Evolutionary conservation across 2,797 vertebrate species (phyloP).

Genomic region (Tangara arthus): DNA sequence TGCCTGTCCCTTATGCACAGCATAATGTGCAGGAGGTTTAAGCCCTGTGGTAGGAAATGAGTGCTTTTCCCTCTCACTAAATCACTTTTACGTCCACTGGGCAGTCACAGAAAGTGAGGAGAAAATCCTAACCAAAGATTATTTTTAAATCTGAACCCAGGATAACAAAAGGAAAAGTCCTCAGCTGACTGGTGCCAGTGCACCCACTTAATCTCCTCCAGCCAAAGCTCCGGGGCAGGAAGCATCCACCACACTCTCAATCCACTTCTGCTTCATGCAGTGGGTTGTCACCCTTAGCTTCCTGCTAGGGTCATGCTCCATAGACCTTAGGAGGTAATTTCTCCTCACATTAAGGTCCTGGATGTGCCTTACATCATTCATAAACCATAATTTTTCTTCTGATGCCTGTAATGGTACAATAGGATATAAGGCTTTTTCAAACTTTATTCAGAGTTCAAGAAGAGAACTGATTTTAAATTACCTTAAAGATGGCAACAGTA

Average conservation of each 20-base stretch:
- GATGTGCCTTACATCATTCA: neutral
- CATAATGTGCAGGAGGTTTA: neutral
- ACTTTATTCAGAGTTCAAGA: neutral
- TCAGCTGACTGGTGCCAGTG: neutral
- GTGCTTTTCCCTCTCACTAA: constrained; percentile 18
- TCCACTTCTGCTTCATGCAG: neutral
- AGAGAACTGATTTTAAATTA: neutral
- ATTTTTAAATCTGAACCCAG: neutral
- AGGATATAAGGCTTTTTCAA: neutral
- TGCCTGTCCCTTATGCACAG: neutral
- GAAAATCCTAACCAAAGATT: neutral
- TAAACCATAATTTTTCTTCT: neutral
- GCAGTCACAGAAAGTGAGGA: neutral
- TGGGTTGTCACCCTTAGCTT: neutral
- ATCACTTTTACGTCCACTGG: constrained; percentile 15
- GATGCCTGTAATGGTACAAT: neutral
- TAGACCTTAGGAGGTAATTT: neutral
- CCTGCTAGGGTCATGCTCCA: accelerated
- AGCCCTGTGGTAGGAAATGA: constrained; percentile 39
- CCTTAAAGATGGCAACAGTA: neutral
- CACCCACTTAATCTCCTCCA: neutral
- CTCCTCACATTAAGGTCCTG: neutral
- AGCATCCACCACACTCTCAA: neutral
- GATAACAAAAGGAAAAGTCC: neutral
- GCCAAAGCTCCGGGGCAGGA: neutral